Base-by-base conservation (phyloP, 2,888 invertebrate genomes). In the Megastigmus dorsalis region DNA sequence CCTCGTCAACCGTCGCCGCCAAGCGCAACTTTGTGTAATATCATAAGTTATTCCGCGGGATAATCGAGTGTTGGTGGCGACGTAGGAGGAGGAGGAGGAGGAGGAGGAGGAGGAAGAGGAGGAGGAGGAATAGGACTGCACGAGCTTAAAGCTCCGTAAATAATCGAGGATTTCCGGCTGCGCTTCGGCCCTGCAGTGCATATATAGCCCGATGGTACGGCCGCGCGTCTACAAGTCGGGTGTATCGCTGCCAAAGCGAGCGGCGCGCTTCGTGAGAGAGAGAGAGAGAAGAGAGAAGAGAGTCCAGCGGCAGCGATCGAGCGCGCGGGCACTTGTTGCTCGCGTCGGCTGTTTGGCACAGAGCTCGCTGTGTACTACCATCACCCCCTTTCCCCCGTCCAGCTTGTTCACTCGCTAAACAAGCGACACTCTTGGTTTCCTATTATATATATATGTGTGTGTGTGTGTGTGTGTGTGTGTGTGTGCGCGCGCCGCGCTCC, bases 371-470 rank as follows among this genome's bases (percentile, higher is more conserved):
- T n/a, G n/a, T n/a, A n/a, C n/a, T n/a, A n/a, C n/a, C n/a, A n/a
- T n/a, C n/a, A n/a, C n/a, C n/a, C n/a, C n/a, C n/a, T n/a, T n/a
- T n/a, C n/a, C n/a, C 79, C 81, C 78, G 81, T 80, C 79, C 80
- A 79, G 80, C 80, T n/a, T 85, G 82, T 85, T 85, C 85, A 84
- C 84, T 81, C 80, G 82, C 81, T 84, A 85, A 85, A 85, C 84
- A 85, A 84, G 80, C 79, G 79, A n/a, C n/a, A n/a, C n/a, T n/a
- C n/a, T n/a, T n/a, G n/a, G n/a, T n/a, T n/a, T n/a, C n/a, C n/a
- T n/a, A n/a, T n/a, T n/a, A n/a, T n/a, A n/a, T n/a, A n/a, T n/a
- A n/a, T n/a, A n/a, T n/a, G n/a, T n/a, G n/a, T n/a, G n/a, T n/a
- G n/a, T n/a, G n/a, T n/a, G n/a, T n/a, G n/a, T n/a, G n/a, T n/a